A percentile compares a stretch with the other conserved stretches of the same genome.
These are phyloP conservation scores for Colostygia pectinataria DNA, from an alignment of 2,888 invertebrate genomes.

Conservation along the genomic window DNA sequence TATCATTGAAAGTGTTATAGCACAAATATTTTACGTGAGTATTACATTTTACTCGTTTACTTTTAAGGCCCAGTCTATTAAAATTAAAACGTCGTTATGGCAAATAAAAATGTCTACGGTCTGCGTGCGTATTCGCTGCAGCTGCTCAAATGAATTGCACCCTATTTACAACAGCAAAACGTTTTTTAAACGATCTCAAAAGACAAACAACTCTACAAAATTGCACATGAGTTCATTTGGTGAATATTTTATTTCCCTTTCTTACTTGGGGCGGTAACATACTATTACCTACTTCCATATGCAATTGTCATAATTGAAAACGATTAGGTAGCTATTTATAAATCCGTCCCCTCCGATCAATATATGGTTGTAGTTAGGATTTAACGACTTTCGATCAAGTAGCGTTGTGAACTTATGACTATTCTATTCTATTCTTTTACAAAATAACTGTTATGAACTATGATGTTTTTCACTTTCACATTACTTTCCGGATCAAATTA, in stretches of 20 bases:
- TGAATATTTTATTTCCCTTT: conserved; percentile 12
- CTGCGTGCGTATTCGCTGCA: conserved; percentile 50
- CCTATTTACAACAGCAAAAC: conserved; percentile 52
- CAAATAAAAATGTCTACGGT: conserved; percentile 55
- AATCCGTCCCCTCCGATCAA: conserved; percentile 15
- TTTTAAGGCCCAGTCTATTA: conserved; percentile 61
- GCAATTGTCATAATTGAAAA: conserved; percentile 20
- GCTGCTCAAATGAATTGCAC: conserved; percentile 52
- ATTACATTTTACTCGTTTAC: conserved; percentile 61
- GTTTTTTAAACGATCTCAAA: conserved; percentile 53
- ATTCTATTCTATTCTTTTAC: not conserved
- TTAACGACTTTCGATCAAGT: not conserved
- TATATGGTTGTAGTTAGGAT: conserved; percentile 7
- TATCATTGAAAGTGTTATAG: conserved; percentile 92
- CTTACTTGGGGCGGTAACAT: conserved; percentile 21
- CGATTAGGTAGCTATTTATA: conserved; percentile 19
- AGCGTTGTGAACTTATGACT: not conserved
- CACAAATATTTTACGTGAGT: conserved; percentile 82
- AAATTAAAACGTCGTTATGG: conserved; percentile 71
- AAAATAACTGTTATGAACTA: too few relatives aligned
- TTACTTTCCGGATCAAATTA: too few relatives aligned
- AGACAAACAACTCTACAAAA: conserved; percentile 36
- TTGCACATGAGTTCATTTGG: conserved; percentile 30
- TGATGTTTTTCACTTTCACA: not conserved
- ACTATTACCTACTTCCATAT: conserved; percentile 15